Evolutionary conservation across 2,888 invertebrate species (phyloP).

Genomic region (Pelosia muscerda): DNA sequence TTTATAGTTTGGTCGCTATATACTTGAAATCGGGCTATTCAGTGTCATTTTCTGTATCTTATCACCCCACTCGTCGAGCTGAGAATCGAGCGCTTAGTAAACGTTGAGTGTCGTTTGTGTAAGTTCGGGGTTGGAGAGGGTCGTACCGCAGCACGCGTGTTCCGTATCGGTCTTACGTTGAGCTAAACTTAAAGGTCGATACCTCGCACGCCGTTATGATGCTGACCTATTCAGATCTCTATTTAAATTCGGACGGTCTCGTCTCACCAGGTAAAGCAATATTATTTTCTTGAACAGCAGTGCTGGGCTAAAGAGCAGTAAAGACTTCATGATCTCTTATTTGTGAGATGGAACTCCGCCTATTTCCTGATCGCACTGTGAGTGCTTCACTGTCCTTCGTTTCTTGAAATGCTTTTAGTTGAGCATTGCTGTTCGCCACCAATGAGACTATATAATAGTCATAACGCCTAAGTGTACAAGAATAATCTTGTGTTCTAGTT

Average conservation of each 20-base stretch:
- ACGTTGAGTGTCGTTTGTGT: background rate
- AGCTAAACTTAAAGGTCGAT: background rate
- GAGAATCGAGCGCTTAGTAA: background rate
- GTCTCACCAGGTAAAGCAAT: slow-evolving; percentile 5
- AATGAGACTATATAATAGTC: slow-evolving; percentile 25
- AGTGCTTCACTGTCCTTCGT: slow-evolving; percentile 19
- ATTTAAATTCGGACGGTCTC: background rate
- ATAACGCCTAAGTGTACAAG: slow-evolving; percentile 17
- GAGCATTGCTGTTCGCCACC: slow-evolving; percentile 17
- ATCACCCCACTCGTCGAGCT: background rate
- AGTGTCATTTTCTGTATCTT: slow-evolving; percentile 7
- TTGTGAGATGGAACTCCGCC: slow-evolving; percentile 52
- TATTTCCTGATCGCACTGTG: slow-evolving; percentile 47
- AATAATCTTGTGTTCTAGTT: slow-evolving; percentile 15
- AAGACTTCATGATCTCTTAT: slow-evolving; percentile 38
- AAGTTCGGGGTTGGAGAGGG: background rate
- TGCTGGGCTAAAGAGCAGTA: slow-evolving; percentile 15
- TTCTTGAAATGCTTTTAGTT: slow-evolving; percentile 19
- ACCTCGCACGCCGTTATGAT: slow-evolving; percentile 6
- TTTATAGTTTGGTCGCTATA: background rate
- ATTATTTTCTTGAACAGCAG: slow-evolving; percentile 11
- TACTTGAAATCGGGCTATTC: background rate
- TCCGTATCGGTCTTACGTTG: background rate
- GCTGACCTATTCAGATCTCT: background rate
- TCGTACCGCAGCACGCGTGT: background rate